Evolutionary conservation across 2,113 vertebrate genomes (phyloP).

Genomic region (Mormyrus lacerda): DNA sequence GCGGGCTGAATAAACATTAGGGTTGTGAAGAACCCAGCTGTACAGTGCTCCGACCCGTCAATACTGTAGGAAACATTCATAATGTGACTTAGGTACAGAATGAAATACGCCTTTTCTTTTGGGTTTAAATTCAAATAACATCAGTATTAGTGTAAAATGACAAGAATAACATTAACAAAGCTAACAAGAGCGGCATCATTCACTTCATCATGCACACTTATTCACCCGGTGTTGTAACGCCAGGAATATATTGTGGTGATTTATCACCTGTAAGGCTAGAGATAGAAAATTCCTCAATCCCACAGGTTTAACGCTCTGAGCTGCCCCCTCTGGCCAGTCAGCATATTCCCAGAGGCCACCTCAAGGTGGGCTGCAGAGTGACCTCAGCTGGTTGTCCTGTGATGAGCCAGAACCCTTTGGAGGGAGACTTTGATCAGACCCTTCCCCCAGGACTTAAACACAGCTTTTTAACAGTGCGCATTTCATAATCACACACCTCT

Average conservation of each 20-base stretch:
- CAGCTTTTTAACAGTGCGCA: not conserved
- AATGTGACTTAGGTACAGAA: not conserved
- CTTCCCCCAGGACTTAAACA: no score
- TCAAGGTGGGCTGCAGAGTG: not conserved
- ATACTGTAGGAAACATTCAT: not conserved
- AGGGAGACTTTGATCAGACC: not conserved
- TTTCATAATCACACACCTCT: not conserved
- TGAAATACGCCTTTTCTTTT: not conserved
- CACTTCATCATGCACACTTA: not conserved
- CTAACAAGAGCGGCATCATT: not conserved
- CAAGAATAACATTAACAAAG: not conserved
- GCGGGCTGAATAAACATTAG: not conserved
- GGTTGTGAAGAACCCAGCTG: not conserved
- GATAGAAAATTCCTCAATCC: not conserved
- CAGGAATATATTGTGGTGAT: not conserved
- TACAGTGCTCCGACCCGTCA: not conserved
- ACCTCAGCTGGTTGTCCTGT: not conserved
- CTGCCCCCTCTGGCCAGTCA: not conserved
- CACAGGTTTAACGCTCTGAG: not conserved
- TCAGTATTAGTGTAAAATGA: not conserved
- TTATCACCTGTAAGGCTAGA: not conserved
- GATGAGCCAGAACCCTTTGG: not conserved
- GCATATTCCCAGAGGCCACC: not conserved
- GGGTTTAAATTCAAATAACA: not conserved
- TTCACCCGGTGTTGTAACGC: not conserved